Conservation (phyloP, 2,113 vertebrate genomes). For the Boleophthalmus pectinirostris region DNA sequence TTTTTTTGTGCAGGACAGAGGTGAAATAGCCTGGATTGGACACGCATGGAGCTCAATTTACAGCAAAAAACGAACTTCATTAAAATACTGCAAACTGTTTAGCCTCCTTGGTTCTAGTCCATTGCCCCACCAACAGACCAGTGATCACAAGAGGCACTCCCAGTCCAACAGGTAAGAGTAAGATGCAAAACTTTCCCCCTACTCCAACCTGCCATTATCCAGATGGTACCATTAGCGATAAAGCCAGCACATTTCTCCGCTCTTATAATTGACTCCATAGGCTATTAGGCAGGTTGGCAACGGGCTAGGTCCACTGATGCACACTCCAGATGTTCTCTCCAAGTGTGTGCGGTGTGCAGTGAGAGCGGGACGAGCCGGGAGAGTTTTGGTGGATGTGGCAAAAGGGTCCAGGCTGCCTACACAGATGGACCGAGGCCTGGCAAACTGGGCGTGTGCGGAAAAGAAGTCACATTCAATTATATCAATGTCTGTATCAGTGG, state of each 20-base stretch:
- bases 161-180: constrained; percentile 80
- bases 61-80: constrained; percentile 51
- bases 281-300: constrained; percentile 85
- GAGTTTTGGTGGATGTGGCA: constrained; percentile 46
- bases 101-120: constrained; percentile 69
- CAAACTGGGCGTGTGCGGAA: constrained; percentile 64
- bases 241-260: constrained; percentile 80
- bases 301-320: constrained; percentile 73
- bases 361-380: constrained; percentile 12
- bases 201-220: constrained; percentile 80
- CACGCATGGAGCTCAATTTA: constrained; percentile 24
- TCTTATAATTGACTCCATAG: constrained; percentile 85
- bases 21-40: constrained; percentile 48
- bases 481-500: constrained; percentile 77
- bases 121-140: constrained; percentile 64
- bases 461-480: constrained; percentile 81
- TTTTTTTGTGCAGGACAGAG: constrained; percentile 48
- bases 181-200: constrained; percentile 72
- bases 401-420: constrained; percentile 61
- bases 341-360: constrained; percentile 35
- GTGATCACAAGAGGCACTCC: constrained; percentile 72
- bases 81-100: constrained; percentile 75
- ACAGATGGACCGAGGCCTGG: constrained; percentile 70
- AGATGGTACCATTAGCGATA: constrained; percentile 83
- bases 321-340: constrained; percentile 79